Base-by-base conservation (phyloP, 2,113 vertebrate genomes). In the rabbit (Oryctolagus cuniculus) region DNA sequence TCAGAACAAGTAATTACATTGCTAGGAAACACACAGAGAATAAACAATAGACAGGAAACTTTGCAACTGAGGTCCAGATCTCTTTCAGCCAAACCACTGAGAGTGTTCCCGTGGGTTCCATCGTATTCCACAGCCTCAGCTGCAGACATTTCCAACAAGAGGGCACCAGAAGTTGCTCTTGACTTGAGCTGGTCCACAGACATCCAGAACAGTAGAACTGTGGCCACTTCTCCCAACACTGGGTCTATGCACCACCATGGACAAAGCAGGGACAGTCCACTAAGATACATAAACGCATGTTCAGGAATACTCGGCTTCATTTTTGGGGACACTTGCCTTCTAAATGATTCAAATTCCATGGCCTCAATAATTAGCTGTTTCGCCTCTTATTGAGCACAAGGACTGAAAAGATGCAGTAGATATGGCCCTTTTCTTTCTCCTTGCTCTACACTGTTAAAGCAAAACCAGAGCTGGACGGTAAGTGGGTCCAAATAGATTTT, bases 51-150 rank as follows among this genome's bases (percentile, higher is more conserved):
- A 74, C n/a, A 69, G 44, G 72, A 88, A 84, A 10, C 15, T n/a
- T 69, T 61, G 44, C 51, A 16, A 44, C 29, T 22, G 53, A 82
- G 55, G 29, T 17, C 38, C 63, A 22, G 21, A 3, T 10, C 10
- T 61, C 53, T 73, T 34, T n/a, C 10, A 25, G 19, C n/a, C 25
- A 84, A 66, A 38, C 10, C 22, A 16, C 1, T 10, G 5, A 31
- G 10, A 1, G 4, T 10, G 5, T 44, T 17, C 81, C 25, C 66
- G 16, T 6, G 3, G 13, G 55, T 17, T 2, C 6, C 4, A 4
- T 49, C 10, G 10, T 34, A 17, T 19, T 36, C n/a, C 34, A 24
- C 31, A 91, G 8, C 15, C 27, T n/a, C 61, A 34, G 38, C 22
- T 34, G 7, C 6, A 10, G 10, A 11, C 64, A 38, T 10, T 75